phyloP scores from a whole-genome alignment of 2,888 invertebrate genomes.

The Ophion ventricosus region DNA sequence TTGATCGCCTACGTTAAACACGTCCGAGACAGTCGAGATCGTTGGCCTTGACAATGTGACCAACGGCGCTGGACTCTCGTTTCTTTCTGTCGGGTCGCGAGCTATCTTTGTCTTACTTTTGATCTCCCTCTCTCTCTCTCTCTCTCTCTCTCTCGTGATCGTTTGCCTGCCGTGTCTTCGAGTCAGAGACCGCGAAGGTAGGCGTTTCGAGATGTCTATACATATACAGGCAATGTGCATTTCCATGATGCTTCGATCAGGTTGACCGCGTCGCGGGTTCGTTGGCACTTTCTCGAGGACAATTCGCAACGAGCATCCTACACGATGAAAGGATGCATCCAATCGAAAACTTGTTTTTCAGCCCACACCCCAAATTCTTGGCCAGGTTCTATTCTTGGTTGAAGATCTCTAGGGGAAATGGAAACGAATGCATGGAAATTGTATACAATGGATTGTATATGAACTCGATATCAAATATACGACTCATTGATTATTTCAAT shows the following conservation, averaged over 20 bases:
- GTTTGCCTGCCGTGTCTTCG: slow-evolving; percentile 37
- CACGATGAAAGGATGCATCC: slow-evolving; percentile 46
- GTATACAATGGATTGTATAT: not conserved
- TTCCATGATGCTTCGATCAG: slow-evolving; percentile 40
- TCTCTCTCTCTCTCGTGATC: slow-evolving; percentile 68
- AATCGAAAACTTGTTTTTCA: slow-evolving; percentile 73
- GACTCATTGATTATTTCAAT: not conserved
- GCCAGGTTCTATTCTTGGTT: slow-evolving; percentile 44
- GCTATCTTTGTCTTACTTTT: slow-evolving; percentile 23
- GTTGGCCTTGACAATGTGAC: slow-evolving; percentile 80
- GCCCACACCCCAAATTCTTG: slow-evolving; percentile 51
- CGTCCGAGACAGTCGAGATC: slow-evolving; percentile 55
- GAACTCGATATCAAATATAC: not conserved
- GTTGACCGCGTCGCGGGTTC: slow-evolving; percentile 72
- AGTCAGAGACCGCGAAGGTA: slow-evolving; percentile 70
- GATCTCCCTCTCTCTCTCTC: slow-evolving; percentile 56
- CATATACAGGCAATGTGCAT: slow-evolving; percentile 34
- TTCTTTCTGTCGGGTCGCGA: slow-evolving; percentile 32
- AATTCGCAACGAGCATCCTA: slow-evolving; percentile 61
- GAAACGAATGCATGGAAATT: slow-evolving; percentile 34
- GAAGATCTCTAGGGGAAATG: slow-evolving; percentile 17
- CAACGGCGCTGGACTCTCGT: slow-evolving; percentile 66
- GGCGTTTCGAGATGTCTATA: slow-evolving; percentile 35
- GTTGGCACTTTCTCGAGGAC: slow-evolving; percentile 80
- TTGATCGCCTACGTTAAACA: slow-evolving; percentile 62